phyloP scores from a whole-genome alignment of 2,888 invertebrate genomes.

The Coenonympha arcania region DNA sequence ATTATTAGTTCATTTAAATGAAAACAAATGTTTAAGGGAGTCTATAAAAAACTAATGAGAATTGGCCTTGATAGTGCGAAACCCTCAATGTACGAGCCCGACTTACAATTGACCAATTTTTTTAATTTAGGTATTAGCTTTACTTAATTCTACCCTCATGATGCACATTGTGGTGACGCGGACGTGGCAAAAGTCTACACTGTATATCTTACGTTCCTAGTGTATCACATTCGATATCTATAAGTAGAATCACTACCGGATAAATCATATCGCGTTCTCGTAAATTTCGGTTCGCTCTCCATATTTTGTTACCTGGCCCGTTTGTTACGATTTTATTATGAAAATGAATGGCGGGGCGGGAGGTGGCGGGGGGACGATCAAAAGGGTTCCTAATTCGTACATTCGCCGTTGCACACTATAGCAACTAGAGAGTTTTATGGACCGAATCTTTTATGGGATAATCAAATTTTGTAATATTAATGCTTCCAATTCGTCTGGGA shows the following conservation, averaged over 20 bases:
- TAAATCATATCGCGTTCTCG: conserved; percentile 63
- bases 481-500: conserved; percentile 60
- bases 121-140: no score
- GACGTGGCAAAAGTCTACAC: not conserved
- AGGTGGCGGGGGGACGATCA: conserved; percentile 47
- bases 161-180: not conserved
- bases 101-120: no score
- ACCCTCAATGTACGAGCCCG: no score
- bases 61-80: no score
- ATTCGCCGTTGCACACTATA: conserved; percentile 65
- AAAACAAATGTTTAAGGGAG: no score
- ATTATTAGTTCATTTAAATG: no score
- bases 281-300: conserved; percentile 69
- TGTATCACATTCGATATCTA: conserved; percentile 1
- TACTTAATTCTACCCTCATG: no score
- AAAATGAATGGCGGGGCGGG: conserved; percentile 68
- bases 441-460: conserved; percentile 73
- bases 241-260: conserved; percentile 31
- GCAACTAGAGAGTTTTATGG: conserved; percentile 71
- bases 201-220: conserved; percentile 8
- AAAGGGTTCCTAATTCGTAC: conserved; percentile 74
- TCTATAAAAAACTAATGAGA: no score
- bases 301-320: conserved; percentile 72
- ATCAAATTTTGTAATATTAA: conserved; percentile 74
- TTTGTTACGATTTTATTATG: conserved; percentile 75